Percentiles rank a stretch among this genome's conserved stretches.
Conservation (phyloP, 2,888 invertebrate genomes). For the Rhamphomyia laevipes region DNA sequence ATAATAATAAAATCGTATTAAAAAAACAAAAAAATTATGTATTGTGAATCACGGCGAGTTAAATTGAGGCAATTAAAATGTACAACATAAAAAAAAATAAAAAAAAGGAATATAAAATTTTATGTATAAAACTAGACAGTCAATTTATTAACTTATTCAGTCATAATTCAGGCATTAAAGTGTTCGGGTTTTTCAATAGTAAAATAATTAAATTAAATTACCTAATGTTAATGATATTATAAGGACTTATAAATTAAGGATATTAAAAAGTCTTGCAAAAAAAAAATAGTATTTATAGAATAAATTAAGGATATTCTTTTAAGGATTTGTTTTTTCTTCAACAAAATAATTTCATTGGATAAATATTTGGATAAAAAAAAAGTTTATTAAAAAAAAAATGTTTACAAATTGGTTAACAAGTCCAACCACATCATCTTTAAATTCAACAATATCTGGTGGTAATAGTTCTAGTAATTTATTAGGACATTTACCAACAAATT, state of each 20-base stretch:
- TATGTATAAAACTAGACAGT: slow-evolving; percentile 33
- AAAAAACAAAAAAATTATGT: too few species aligned
- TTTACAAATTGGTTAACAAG: slow-evolving; percentile 39
- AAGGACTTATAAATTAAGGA: not conserved
- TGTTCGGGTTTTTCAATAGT: slow-evolving; percentile 8
- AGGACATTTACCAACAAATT: slow-evolving; percentile 6
- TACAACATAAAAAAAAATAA: too few species aligned
- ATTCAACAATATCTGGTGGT: slow-evolving; percentile 8
- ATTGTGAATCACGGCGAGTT: too few species aligned
- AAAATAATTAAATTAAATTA: too few species aligned
- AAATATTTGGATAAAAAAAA: not conserved
- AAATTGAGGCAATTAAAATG: not conserved
- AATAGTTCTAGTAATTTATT: slow-evolving; percentile 40
- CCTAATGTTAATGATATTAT: too few species aligned
- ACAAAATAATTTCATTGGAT: not conserved
- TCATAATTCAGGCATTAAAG: slow-evolving; percentile 30
- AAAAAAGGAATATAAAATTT: not conserved
- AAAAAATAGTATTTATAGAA: not conserved
- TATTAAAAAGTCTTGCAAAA: too few species aligned
- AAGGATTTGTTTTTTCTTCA: too few species aligned
- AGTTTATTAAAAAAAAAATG: slow-evolving; percentile 20
- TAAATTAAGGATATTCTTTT: not conserved
- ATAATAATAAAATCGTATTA: too few species aligned
- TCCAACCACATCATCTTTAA: slow-evolving; percentile 12
- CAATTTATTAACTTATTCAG: slow-evolving; percentile 31